Percentiles rank a stretch among this genome's conserved stretches.
These are phyloP conservation scores for Serripes groenlandicus DNA, from an alignment of 2,888 invertebrate species.

Conservation along the genomic window DNA sequence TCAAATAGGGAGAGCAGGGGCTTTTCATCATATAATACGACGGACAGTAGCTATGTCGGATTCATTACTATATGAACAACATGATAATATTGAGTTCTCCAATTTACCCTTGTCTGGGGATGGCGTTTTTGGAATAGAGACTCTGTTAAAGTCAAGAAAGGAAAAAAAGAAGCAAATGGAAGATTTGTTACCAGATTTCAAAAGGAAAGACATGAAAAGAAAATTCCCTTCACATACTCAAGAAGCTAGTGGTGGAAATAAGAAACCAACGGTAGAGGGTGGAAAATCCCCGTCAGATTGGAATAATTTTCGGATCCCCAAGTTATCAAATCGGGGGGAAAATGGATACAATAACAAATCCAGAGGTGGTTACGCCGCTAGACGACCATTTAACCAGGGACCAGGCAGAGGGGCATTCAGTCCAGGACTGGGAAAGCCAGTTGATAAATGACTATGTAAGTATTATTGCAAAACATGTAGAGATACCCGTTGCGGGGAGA, in stretches of 20 bases:
- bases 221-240: constrained; percentile 20
- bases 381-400: too few relatives aligned
- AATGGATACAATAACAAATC: background rate
- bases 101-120: constrained; percentile 45
- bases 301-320: constrained; percentile 27
- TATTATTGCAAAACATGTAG: constrained; percentile 33
- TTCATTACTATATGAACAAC: too few relatives aligned
- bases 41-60: constrained; percentile 41
- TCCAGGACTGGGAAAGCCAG: too few relatives aligned
- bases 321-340: background rate
- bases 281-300: background rate
- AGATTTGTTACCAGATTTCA: constrained; percentile 39
- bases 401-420: too few relatives aligned
- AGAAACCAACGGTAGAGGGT: too few relatives aligned
- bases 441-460: constrained; percentile 50
- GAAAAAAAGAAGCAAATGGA: constrained; percentile 56
- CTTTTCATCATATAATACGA: constrained; percentile 41
- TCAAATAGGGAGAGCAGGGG: constrained; percentile 49
- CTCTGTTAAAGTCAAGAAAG: constrained; percentile 35
- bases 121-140: constrained; percentile 47
- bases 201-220: constrained; percentile 20
- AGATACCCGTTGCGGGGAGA: constrained; percentile 53
- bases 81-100: constrained; percentile 27
- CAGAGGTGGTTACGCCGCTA: too few relatives aligned
- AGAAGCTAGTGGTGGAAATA: background rate